A percentile compares a stretch with the other conserved stretches of the same genome.
phyloP scores from a whole-genome alignment of 2,113 vertebrate genomes.

The Mohoua ochrocephala region DNA sequence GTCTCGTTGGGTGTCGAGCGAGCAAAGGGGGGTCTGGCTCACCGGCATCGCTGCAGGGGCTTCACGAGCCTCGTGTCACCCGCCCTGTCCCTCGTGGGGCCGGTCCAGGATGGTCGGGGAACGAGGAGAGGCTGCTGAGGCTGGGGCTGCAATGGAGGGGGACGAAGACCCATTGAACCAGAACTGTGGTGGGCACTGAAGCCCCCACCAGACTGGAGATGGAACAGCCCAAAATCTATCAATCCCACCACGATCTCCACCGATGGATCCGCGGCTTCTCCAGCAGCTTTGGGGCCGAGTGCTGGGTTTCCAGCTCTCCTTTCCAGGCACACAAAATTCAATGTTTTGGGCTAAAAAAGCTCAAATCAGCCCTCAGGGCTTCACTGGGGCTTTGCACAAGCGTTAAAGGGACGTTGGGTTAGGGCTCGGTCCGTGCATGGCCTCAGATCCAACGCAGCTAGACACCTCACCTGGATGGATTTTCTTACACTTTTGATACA shows the following conservation, averaged over 20 bases:
- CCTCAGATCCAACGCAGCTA: background rate
- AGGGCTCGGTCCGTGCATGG: fast-evolving
- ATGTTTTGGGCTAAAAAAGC: background rate
- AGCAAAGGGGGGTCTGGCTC: background rate
- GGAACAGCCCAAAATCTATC: background rate
- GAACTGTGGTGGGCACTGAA: fast-evolving
- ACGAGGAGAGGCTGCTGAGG: background rate
- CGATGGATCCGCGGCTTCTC: background rate
- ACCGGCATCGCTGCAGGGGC: fast-evolving
- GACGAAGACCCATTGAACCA: background rate
- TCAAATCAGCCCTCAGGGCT: background rate
- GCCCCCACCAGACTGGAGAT: background rate
- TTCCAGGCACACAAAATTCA: background rate
- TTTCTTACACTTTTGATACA: background rate
- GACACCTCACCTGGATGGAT: background rate
- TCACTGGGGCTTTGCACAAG: background rate
- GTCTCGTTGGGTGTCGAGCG: background rate
- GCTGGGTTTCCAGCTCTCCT: background rate
- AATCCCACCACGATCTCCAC: background rate
- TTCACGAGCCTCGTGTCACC: background rate
- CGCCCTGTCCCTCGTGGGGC: background rate
- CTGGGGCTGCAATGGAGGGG: background rate
- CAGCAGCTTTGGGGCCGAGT: background rate
- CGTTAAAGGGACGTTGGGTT: fast-evolving
- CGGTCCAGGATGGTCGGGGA: background rate